phyloP scores from a whole-genome alignment of 2,113 vertebrate genomes.

The Dasypus novemcinctus region DNA sequence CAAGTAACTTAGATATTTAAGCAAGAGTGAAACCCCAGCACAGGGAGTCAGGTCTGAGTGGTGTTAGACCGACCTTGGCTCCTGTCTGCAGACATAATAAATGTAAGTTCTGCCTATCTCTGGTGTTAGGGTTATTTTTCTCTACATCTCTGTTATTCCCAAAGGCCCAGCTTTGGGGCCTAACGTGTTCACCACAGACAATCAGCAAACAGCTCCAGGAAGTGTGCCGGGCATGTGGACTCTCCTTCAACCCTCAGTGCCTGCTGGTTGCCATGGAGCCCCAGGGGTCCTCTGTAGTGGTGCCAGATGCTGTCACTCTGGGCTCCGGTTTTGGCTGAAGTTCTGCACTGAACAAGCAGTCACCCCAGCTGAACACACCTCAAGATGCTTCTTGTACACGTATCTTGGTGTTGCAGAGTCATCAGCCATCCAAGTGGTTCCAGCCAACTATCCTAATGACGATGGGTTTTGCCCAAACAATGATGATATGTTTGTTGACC shows the following conservation, averaged over 20 bases:
- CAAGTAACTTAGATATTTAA: too few relatives aligned
- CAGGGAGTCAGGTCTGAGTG: too few relatives aligned
- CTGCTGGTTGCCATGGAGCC: constrained; percentile 99
- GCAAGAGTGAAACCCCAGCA: too few relatives aligned
- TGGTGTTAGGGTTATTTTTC: too few relatives aligned
- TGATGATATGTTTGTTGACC: constrained; percentile 97
- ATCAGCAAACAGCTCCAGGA: constrained; percentile 96
- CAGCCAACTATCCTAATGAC: constrained; percentile 95
- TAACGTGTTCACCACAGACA: constrained; percentile 90
- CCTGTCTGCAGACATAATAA: too few relatives aligned
- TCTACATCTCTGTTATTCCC: too few relatives aligned
- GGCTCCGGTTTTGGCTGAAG: constrained; percentile 98
- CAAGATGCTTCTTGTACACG: constrained; percentile 98
- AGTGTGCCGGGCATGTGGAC: constrained; percentile 96
- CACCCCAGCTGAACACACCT: constrained; percentile 97
- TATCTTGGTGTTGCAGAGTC: constrained; percentile 98
- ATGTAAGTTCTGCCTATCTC: too few relatives aligned
- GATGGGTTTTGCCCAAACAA: constrained; percentile 91
- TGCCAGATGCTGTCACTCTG: constrained; percentile 99
- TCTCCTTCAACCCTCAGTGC: constrained; percentile 96
- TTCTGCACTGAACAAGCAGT: constrained; percentile 96
- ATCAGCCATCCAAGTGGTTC: constrained; percentile 95
- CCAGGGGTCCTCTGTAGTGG: constrained; percentile 96
- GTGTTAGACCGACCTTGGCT: too few relatives aligned
- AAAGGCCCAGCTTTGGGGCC: too few relatives aligned